Evolutionary conservation across 1,140 invertebrate genomes (phyloP), one percentile per base, ranked within the genome.

Genomic region (Metaphire vulgaris): DNA sequence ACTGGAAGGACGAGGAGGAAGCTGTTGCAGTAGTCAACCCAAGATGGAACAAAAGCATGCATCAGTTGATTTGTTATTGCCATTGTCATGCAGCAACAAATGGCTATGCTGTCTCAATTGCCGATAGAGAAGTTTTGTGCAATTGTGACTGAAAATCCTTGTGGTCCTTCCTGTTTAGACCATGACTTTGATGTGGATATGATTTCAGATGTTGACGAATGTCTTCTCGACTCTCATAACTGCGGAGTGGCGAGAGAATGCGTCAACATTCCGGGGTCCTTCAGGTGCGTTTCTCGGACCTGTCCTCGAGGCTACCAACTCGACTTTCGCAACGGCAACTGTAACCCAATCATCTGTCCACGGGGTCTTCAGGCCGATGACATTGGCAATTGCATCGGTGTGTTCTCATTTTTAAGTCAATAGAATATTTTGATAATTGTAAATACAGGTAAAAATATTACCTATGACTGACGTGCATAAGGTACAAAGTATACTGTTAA

Each of bases 141-240:
- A n/a, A 16, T 16, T 16, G 26, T 65, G 26, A 16, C 14, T 31
- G 14, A 2, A 68, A 26, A 68, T 68, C 31, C 26, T 0, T 68
- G 67, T 29, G 26, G 2, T 16, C 31, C 16, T 2, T 29, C 67
- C 30, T 16, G n/a, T 16, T n/a, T 31, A 12, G 30, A 1, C 33
- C 1, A 2, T 69, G 68, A 14, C 21, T 15, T 15, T 15, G 15
- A n/a, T n/a, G n/a, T n/a, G n/a, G n/a, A n/a, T n/a, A n/a, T 56
- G 41, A 56, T 56, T 21, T 12, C 21, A 74, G 96, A 98, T 85
- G 92, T 97, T 80, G 92, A 99, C 85, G 97, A 99, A 86, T 99
- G 97, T 82, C 79, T 85, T 0, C 86, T 94, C 0, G 90, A 91
- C 2, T 92, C 90, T 0, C 91, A 98, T 83, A 92, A 93, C 81